Evolutionary conservation across 2,797 vertebrate species (phyloP), one percentile per base, ranked within the genome.

Genomic region (Sebastes taczanowskii): DNA sequence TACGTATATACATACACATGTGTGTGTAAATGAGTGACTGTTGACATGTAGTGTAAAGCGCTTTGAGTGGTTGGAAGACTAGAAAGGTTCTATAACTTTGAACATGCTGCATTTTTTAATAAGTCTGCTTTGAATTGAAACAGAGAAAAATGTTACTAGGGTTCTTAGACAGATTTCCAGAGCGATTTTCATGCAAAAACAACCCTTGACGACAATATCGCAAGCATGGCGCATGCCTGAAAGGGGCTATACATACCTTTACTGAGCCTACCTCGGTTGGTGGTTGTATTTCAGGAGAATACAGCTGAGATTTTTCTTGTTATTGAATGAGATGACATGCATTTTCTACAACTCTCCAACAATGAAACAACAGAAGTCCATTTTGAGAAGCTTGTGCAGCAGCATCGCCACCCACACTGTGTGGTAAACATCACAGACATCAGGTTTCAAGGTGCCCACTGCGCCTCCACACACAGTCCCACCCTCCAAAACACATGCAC

Each of bases 391-490:
- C 64, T 70, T 49, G 10, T 35, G 22, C 29, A 71, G 73, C 58
- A 71, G 58, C 42, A 71, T 22, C 72, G 18, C 59, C 49, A 20
- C 61, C 66, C 69, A 74, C 74, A 29, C 82, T 34, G 60, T 78
- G 72, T 77, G 16, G 34, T 75, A 60, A 81, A 83, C 80, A n/a
- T 52, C 49, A 52, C 18, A 66, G 71, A 78, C 62, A 14, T 77
- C 62, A 74, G 74, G 49, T 82, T 91, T 82, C 58, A 80, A 84
- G 75, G 69, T 86, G 73, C 77, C 82, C 80, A 81, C 18, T 53
- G 42, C 6, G 25, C 60, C 42, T 77, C 67, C 22, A 27, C 34
- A 68, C 74, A 78, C 67, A 66, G 23, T 53, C 55, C 53, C 53
- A 70, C 52, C 53, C 58, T 70, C 46, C 23, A 27, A 78, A 14